Conservation (phyloP, 2,888 invertebrate genomes). For the Agonopterix subpropinquella region DNA sequence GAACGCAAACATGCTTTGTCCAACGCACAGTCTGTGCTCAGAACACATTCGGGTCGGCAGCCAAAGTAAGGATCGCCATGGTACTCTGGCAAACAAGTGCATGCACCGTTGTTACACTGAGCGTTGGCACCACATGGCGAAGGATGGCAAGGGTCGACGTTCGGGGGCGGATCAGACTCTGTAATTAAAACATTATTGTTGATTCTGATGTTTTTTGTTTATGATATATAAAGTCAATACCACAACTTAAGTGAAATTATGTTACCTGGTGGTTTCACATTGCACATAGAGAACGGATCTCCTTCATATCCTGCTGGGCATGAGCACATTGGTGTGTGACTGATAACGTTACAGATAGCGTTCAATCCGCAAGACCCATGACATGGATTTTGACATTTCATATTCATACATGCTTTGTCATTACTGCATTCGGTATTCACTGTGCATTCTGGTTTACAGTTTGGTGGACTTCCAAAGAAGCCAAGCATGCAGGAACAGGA, state of each 20-base stretch:
- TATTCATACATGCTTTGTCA: conserved; percentile 83
- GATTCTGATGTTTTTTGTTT: neutral
- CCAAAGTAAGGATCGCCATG: conserved; percentile 86
- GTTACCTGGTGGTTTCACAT: conserved; percentile 65
- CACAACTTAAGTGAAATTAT: neutral
- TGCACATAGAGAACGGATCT: conserved; percentile 84
- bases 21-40: conserved; percentile 85
- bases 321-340: conserved; percentile 84
- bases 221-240: conserved; percentile 3
- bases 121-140: conserved; percentile 89
- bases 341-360: conserved; percentile 84
- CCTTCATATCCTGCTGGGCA: conserved; percentile 80
- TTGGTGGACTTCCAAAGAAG: conserved; percentile 82
- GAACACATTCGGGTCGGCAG: conserved; percentile 88
- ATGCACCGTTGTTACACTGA: conserved; percentile 81
- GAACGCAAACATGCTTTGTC: conserved; percentile 86
- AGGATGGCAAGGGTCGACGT: conserved; percentile 81
- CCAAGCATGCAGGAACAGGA: conserved; percentile 81
- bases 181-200: conserved; percentile 7
- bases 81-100: conserved; percentile 84
- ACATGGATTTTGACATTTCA: conserved; percentile 87
- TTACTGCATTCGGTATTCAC: conserved; percentile 84
- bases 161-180: conserved; percentile 40
- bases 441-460: conserved; percentile 84
- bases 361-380: conserved; percentile 84